Conservation (phyloP, 2,888 invertebrate species). For the Acanthoscelides obtectus region DNA sequence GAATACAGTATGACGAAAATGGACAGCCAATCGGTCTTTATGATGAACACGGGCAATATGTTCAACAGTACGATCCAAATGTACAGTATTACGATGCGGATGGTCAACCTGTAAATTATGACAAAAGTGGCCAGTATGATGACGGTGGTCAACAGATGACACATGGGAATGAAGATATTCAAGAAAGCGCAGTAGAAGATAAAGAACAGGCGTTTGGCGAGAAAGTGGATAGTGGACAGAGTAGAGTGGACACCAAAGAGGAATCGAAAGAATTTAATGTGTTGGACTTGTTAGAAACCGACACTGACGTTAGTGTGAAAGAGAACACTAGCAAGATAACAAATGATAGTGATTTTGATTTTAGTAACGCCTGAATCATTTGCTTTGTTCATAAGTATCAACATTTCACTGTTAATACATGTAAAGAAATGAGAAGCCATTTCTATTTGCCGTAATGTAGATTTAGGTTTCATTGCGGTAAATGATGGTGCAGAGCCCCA, state of each 20-base stretch:
- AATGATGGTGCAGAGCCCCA: too few relatives aligned
- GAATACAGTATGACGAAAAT: slow-evolving; percentile 19
- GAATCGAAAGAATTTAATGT: slow-evolving; percentile 31
- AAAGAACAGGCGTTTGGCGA: background rate
- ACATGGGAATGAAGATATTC: slow-evolving; percentile 5
- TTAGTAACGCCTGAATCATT: slow-evolving; percentile 30
- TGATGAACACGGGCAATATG: too few relatives aligned
- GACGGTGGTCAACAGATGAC: background rate
- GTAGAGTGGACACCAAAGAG: slow-evolving; percentile 5
- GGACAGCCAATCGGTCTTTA: slow-evolving; percentile 16
- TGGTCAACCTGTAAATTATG: slow-evolving; percentile 18
- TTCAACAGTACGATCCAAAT: slow-evolving; percentile 16
- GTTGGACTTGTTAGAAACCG: slow-evolving; percentile 44
- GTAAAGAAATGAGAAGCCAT: too few relatives aligned
- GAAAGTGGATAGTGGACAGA: background rate
- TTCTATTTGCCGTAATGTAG: too few relatives aligned
- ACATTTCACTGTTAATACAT: background rate
- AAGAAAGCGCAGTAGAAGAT: background rate
- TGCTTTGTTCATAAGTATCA: background rate
- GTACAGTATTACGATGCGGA: slow-evolving; percentile 23
- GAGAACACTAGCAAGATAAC: slow-evolving; percentile 40
- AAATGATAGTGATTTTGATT: slow-evolving; percentile 46
- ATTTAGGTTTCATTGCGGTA: too few relatives aligned
- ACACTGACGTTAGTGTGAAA: slow-evolving; percentile 39
- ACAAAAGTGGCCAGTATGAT: slow-evolving; percentile 14